Percentiles rank a stretch among this genome's conserved stretches.
Evolutionary conservation across 1,140 invertebrate species (phyloP).

Genomic region (Eupristina koningsbergeri): DNA sequence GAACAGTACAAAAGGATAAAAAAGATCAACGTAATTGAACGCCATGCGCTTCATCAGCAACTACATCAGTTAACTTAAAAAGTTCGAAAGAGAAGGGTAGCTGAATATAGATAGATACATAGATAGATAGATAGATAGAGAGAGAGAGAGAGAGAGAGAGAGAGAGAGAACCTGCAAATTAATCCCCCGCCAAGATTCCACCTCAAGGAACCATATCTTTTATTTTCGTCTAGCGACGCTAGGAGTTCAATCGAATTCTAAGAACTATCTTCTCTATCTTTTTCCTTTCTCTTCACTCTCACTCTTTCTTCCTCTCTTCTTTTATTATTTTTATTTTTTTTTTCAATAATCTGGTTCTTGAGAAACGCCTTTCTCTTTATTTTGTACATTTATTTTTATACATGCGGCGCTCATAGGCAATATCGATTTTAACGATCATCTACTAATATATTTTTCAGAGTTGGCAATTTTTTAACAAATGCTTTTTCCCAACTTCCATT

Average conservation of each 20-base stretch:
- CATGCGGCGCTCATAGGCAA: not conserved
- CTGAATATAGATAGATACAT: not conserved
- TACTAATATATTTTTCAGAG: constrained; percentile 7
- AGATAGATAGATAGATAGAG: not conserved
- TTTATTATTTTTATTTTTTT: constrained; percentile 7
- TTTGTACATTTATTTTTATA: constrained; percentile 16
- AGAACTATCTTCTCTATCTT: constrained; percentile 31
- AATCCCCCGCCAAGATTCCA: constrained; percentile 30
- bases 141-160: not conserved
- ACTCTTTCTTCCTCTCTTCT: constrained; percentile 13
- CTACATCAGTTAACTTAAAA: not conserved
- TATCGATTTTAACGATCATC: constrained; percentile 40
- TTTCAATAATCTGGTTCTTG: constrained; percentile 42
- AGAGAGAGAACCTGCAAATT: not conserved
- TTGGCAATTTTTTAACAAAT: not conserved
- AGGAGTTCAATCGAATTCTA: constrained; percentile 38
- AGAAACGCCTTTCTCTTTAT: constrained; percentile 8
- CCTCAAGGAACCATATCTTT: constrained; percentile 27
- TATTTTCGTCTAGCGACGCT: constrained; percentile 39
- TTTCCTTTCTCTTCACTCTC: constrained; percentile 9
- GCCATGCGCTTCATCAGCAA: constrained; percentile 22
- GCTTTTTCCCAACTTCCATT: not conserved
- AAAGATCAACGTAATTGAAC: constrained; percentile 35
- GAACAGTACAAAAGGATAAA: constrained; percentile 11
- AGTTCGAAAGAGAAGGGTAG: not conserved